A percentile compares a stretch with the other conserved stretches of the same genome.
Evolutionary conservation across 35 echinoderm and acorn worm genomes (phyloP).

Genomic region (Eucidaris tribuloides): DNA sequence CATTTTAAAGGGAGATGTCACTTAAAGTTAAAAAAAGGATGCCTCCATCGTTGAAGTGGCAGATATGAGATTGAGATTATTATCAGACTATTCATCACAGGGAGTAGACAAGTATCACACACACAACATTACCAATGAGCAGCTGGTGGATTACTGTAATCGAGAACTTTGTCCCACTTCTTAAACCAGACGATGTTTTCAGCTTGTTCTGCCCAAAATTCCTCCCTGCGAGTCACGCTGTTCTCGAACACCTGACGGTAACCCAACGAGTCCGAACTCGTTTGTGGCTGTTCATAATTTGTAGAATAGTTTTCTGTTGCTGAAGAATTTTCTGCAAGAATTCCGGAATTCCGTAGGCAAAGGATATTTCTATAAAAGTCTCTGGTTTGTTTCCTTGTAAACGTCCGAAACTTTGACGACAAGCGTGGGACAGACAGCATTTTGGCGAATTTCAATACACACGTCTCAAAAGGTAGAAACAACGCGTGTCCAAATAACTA

Average conservation of each 20-base stretch:
- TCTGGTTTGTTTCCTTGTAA: not conserved
- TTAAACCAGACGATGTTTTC: conserved; percentile 86
- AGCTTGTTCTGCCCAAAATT: conserved; percentile 88
- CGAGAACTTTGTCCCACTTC: conserved; percentile 73
- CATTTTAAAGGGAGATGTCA: too few species aligned
- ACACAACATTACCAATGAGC: conserved; percentile 83
- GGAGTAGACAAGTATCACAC: too few species aligned
- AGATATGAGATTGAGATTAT: too few species aligned
- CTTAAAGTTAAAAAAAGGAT: too few species aligned
- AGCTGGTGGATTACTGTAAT: conserved; percentile 46
- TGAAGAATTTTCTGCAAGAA: not conserved
- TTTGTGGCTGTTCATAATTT: not conserved
- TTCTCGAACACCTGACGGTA: conserved; percentile 4
- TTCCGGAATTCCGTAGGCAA: not conserved
- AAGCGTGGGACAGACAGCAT: not conserved
- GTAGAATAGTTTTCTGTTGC: not conserved
- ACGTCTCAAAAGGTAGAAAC: too few species aligned
- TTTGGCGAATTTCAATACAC: too few species aligned
- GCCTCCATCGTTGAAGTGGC: too few species aligned
- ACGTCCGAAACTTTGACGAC: conserved; percentile 7
- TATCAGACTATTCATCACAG: too few species aligned
- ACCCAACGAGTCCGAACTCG: not conserved
- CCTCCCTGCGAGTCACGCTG: conserved; percentile 37
- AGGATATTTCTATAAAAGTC: not conserved
- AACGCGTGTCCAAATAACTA: too few species aligned